These are phyloP conservation scores for Gryllus bimaculatus DNA, from an alignment of 1,140 invertebrate species.

Conservation along the genomic window DNA sequence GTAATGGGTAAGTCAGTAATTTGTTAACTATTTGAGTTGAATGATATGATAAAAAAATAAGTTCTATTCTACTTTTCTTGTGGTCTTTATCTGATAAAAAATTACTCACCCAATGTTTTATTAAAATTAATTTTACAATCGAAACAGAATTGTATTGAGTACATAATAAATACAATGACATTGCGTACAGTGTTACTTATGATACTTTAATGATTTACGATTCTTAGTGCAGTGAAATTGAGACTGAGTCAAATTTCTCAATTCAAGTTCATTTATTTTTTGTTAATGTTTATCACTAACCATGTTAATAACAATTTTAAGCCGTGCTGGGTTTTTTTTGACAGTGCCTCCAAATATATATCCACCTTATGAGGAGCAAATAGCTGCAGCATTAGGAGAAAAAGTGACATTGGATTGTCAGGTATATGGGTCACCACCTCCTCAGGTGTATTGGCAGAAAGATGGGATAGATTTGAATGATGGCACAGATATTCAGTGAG, in stretches of 20 bases:
- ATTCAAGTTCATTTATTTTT: no score
- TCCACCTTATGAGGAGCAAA: constrained; percentile 19
- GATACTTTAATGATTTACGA: no score
- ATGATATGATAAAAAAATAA: no score
- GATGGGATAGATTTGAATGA: constrained; percentile 19
- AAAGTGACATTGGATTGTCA: constrained; percentile 21
- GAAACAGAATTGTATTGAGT: no score
- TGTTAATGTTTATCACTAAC: no score
- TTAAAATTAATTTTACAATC: no score
- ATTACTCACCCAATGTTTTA: no score
- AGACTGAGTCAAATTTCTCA: no score
- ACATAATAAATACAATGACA: no score
- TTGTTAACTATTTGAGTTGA: neutral
- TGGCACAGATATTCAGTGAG: neutral
- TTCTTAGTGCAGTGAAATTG: no score
- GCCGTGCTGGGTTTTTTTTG: neutral
- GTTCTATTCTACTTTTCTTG: neutral
- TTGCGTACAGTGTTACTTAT: no score
- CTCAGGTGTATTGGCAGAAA: constrained; percentile 22
- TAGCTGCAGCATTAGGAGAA: constrained; percentile 18
- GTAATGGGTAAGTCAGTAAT: constrained; percentile 34
- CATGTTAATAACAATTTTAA: no score
- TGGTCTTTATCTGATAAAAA: neutral
- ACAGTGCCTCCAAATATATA: constrained; percentile 24
- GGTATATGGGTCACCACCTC: constrained; percentile 22